Evolutionary conservation across 1,140 invertebrate genomes (phyloP).

Genomic region (Bombus waltoni): DNA sequence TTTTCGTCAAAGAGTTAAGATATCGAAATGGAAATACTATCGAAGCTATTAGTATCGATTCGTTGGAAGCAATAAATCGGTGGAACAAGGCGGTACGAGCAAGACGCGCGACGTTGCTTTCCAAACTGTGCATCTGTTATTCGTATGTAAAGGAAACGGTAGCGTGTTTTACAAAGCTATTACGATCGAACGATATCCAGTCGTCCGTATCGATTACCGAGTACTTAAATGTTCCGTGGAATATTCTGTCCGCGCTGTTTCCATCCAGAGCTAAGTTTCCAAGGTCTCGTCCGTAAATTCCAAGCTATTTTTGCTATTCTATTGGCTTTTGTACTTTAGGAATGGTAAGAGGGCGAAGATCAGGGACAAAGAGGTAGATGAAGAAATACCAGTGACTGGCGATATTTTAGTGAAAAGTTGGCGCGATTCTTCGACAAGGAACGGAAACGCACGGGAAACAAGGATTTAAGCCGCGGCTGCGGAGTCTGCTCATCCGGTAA

Average conservation of each 20-base stretch:
- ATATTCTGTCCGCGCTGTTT: neutral
- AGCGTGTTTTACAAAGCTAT: too few relatives aligned
- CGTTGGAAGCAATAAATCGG: neutral
- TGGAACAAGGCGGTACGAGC: neutral
- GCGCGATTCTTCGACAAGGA: neutral
- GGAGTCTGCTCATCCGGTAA: slow-evolving; percentile 42
- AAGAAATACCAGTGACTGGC: neutral
- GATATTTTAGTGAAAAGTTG: neutral
- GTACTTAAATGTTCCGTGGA: neutral
- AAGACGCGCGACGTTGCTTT: too few relatives aligned
- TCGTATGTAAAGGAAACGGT: too few relatives aligned
- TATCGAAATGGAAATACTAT: too few relatives aligned
- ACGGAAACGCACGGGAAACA: slow-evolving; percentile 20
- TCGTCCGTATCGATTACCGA: neutral
- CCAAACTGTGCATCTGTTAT: too few relatives aligned
- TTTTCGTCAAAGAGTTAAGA: too few relatives aligned
- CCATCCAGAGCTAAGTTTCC: neutral
- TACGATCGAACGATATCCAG: neutral
- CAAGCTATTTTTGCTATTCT: neutral
- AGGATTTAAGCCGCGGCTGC: slow-evolving; percentile 29
- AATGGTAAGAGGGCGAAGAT: neutral
- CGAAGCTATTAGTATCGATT: neutral
- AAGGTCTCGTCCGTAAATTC: neutral
- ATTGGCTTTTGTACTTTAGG: neutral
- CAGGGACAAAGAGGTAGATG: neutral